Evolutionary conservation across 2,888 invertebrate species (phyloP).

Genomic region (Tethea ocularis): DNA sequence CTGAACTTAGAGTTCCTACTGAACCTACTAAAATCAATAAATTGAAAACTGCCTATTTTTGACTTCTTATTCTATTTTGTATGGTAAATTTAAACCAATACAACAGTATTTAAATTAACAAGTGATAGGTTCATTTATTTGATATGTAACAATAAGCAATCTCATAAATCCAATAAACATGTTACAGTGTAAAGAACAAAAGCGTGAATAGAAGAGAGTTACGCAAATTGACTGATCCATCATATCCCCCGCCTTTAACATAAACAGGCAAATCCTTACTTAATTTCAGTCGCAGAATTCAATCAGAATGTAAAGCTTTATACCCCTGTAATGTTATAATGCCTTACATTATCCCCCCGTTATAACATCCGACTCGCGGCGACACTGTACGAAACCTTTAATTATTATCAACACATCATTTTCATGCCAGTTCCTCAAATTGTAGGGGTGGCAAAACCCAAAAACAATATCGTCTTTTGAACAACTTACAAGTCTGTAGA

Average conservation of each 20-base stretch:
- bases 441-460: constrained; percentile 61
- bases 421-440: constrained; percentile 70
- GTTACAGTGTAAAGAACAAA: constrained; percentile 48
- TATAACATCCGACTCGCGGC: constrained; percentile 62
- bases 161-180: constrained; percentile 32
- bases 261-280: constrained; percentile 83
- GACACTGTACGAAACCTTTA: constrained; percentile 79
- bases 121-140: constrained; percentile 9
- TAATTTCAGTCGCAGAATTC: constrained; percentile 83
- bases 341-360: constrained; percentile 76
- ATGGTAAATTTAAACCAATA: too few species aligned
- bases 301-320: constrained; percentile 81
- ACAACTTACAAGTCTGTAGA: background rate
- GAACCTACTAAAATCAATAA: background rate
- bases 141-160: constrained; percentile 16
- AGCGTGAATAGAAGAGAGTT: constrained; percentile 63
- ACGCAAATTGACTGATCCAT: constrained; percentile 78
- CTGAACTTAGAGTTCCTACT: too few species aligned
- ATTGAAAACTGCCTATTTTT: background rate
- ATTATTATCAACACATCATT: constrained; percentile 84
- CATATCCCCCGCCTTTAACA: constrained; percentile 70
- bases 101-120: constrained; percentile 5
- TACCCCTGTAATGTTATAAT: constrained; percentile 81
- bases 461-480: constrained; percentile 1
- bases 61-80: too few species aligned